Evolutionary conservation across 2,113 vertebrate genomes (phyloP).

Genomic region (Daboia siamensis): DNA sequence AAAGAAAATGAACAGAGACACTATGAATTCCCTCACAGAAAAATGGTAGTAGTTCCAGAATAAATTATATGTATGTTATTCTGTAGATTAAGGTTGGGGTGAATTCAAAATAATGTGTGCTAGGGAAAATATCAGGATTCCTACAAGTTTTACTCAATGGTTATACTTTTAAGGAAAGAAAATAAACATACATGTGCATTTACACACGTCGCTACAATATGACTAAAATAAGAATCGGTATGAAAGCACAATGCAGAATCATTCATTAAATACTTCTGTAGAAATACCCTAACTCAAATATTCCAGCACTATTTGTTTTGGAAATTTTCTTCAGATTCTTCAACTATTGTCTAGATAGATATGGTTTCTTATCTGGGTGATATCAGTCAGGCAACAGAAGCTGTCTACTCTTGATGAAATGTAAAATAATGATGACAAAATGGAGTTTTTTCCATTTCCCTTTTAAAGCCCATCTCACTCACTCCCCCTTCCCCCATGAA

Average conservation of each 20-base stretch:
- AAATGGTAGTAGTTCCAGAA: not conserved
- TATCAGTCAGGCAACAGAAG: not conserved
- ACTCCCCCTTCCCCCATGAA: not conserved
- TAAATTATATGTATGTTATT: not conserved
- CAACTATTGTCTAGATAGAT: not conserved
- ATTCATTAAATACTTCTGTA: not conserved
- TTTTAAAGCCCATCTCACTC: not conserved
- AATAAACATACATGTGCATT: not conserved
- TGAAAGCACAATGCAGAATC: not conserved
- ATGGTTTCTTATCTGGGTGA: not conserved
- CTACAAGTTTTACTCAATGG: not conserved
- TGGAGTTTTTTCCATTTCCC: not conserved
- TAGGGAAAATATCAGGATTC: not conserved
- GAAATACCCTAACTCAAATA: not conserved
- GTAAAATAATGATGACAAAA: not conserved
- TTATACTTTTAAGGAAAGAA: not conserved
- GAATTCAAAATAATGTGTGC: not conserved
- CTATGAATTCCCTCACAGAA: not conserved
- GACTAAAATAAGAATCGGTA: not conserved
- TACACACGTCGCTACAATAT: not conserved
- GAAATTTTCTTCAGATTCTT: not conserved
- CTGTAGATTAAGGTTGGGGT: not conserved
- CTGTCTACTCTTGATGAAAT: not conserved
- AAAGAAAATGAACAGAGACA: not conserved
- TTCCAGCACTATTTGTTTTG: not conserved